Conservation (phyloP, 1,140 invertebrate species). For the Heterodera carotae region DNA sequence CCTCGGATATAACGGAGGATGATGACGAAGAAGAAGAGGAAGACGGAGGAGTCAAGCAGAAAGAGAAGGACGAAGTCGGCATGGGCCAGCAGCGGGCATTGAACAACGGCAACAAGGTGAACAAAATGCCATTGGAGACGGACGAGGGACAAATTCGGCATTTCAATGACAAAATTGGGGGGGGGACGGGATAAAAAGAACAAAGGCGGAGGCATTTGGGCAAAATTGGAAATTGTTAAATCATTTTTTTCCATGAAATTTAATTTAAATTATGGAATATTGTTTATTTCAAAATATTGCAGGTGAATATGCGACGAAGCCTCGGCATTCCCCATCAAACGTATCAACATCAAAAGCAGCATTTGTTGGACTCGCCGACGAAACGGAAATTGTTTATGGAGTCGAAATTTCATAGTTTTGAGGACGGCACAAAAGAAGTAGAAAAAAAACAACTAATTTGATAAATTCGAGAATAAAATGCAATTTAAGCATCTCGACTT, state of each 20-base stretch:
- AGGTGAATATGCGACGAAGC: background rate
- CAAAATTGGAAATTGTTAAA: background rate
- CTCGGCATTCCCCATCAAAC: background rate
- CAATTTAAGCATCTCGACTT: background rate
- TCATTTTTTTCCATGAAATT: background rate
- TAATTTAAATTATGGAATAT: too few relatives aligned
- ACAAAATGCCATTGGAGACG: background rate
- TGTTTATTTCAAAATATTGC: background rate
- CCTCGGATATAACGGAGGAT: conserved; percentile 9
- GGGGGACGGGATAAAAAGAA: too few relatives aligned
- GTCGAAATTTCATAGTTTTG: background rate
- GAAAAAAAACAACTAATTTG: too few relatives aligned
- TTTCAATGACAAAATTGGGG: background rate
- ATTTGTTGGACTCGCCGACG: background rate
- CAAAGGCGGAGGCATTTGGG: background rate
- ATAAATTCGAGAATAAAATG: background rate
- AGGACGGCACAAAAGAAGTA: background rate
- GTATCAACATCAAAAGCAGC: background rate
- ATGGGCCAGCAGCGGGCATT: background rate
- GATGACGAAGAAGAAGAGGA: background rate
- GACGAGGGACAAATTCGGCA: background rate
- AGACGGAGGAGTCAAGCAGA: background rate
- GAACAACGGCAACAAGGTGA: background rate
- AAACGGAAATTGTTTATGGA: background rate
- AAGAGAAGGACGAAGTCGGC: too few relatives aligned